Conservation (phyloP, 2,888 invertebrate species). For the Phoenoteleia sp. region DNA sequence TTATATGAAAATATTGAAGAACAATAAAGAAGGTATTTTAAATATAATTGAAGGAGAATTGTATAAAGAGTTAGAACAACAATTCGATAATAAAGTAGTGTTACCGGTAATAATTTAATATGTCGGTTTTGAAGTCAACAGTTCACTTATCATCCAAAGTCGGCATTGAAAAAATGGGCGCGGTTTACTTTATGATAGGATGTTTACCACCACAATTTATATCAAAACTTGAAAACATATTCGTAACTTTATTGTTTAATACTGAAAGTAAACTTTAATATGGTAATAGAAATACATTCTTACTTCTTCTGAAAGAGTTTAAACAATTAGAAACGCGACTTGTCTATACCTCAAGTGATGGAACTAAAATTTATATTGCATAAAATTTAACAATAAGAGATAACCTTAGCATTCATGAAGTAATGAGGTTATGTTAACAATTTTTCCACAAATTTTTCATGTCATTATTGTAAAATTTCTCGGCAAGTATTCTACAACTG, state of each 20-base stretch:
- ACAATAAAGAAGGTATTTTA: slow-evolving; percentile 9
- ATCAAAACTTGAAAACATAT: too few relatives aligned
- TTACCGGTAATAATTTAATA: slow-evolving; percentile 50
- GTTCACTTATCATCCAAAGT: slow-evolving; percentile 67
- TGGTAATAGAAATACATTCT: background rate
- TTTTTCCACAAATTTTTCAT: slow-evolving; percentile 6
- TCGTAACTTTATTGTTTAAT: too few relatives aligned
- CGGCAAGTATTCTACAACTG: background rate
- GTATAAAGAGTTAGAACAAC: slow-evolving; percentile 18
- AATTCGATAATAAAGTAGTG: slow-evolving; percentile 17
- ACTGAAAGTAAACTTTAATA: too few relatives aligned
- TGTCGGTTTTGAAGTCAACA: slow-evolving; percentile 66
- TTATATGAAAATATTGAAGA: slow-evolving; percentile 14
- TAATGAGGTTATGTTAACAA: background rate
- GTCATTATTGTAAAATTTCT: slow-evolving; percentile 4
- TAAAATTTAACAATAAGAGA: background rate
- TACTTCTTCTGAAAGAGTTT: background rate
- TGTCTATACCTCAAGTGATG: background rate
- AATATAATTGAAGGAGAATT: slow-evolving; percentile 47
- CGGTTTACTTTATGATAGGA: slow-evolving; percentile 60
- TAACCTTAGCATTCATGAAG: background rate
- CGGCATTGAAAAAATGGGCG: slow-evolving; percentile 59
- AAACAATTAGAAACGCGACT: background rate
- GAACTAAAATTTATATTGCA: background rate
- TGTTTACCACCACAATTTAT: too few relatives aligned